Evolutionary conservation across 1,140 invertebrate genomes (phyloP).

Genomic region (Drosophila orena): DNA sequence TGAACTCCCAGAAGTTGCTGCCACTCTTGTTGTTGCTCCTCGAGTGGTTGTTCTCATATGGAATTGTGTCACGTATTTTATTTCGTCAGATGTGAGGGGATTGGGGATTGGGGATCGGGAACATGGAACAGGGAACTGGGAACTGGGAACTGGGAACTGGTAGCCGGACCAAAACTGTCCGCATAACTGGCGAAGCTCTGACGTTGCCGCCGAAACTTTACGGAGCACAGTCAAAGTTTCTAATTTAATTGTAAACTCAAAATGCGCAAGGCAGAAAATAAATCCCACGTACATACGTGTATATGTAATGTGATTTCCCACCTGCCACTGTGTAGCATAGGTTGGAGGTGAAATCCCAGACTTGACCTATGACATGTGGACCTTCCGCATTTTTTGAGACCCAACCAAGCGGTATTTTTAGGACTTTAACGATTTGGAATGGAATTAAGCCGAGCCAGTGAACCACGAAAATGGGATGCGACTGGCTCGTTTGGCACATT

Average conservation of each 20-base stretch:
- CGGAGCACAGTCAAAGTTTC: conserved; percentile 54
- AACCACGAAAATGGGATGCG: conserved; percentile 44
- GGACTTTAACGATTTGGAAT: conserved; percentile 54
- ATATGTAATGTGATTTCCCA: conserved; percentile 42
- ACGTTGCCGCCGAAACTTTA: conserved; percentile 37
- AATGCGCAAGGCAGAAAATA: conserved; percentile 50
- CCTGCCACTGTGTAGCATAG: not conserved
- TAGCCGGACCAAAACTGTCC: conserved; percentile 18
- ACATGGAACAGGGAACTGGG: not conserved
- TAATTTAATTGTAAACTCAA: conserved; percentile 73
- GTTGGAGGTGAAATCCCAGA: not conserved
- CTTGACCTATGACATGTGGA: conserved; percentile 56
- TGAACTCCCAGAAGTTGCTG: conserved; percentile 32
- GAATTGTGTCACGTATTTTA: conserved; percentile 74
- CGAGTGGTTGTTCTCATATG: conserved; percentile 23
- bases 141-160: not conserved
- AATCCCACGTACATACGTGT: conserved; percentile 51
- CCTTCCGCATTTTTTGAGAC: conserved; percentile 33
- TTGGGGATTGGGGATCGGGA: conserved; percentile 3
- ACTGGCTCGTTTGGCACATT: conserved; percentile 45
- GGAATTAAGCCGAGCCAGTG: conserved; percentile 62
- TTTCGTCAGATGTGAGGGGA: conserved; percentile 49
- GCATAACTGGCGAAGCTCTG: conserved; percentile 42
- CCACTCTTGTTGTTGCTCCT: conserved; percentile 11
- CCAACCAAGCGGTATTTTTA: conserved; percentile 49